These are phyloP conservation scores for Morpho helenor DNA, from an alignment of 2,888 invertebrate genomes.

Conservation along the genomic window DNA sequence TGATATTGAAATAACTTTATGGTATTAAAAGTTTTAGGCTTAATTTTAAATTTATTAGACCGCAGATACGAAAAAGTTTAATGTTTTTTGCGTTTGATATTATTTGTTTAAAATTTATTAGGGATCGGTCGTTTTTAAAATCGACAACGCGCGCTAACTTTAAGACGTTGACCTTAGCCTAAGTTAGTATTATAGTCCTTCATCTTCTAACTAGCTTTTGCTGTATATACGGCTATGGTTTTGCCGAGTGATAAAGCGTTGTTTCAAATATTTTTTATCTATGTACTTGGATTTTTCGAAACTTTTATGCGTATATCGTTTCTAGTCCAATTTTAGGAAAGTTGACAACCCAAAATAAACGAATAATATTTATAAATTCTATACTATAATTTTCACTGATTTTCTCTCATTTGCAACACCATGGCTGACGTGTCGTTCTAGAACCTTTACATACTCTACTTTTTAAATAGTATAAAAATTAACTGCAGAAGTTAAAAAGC, in stretches of 20 bases:
- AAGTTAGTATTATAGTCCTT: slow-evolving; percentile 45
- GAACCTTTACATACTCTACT: too few relatives aligned
- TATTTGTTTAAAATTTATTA: background rate
- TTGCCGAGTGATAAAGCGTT: slow-evolving; percentile 32
- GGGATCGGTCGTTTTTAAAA: background rate
- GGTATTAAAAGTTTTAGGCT: too few relatives aligned
- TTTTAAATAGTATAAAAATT: too few relatives aligned
- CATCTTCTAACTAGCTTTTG: slow-evolving; percentile 43
- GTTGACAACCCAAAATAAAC: background rate
- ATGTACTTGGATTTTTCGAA: slow-evolving; percentile 50
- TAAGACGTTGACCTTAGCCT: slow-evolving; percentile 11
- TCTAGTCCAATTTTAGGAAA: slow-evolving; percentile 9
- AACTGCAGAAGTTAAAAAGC: too few relatives aligned
- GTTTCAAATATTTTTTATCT: slow-evolving; percentile 34
- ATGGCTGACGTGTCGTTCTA: too few relatives aligned
- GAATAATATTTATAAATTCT: too few relatives aligned
- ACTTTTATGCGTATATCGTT: slow-evolving; percentile 35
- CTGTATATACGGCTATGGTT: slow-evolving; percentile 54
- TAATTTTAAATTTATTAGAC: too few relatives aligned
- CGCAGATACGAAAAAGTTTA: too few relatives aligned
- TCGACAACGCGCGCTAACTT: background rate
- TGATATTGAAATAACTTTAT: too few relatives aligned
- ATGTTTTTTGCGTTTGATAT: too few relatives aligned
- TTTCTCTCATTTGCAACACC: too few relatives aligned
- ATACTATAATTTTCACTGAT: background rate